Evolutionary conservation across 2,797 vertebrate species (phyloP).

Genomic region (Sebastolobus alascanus): DNA sequence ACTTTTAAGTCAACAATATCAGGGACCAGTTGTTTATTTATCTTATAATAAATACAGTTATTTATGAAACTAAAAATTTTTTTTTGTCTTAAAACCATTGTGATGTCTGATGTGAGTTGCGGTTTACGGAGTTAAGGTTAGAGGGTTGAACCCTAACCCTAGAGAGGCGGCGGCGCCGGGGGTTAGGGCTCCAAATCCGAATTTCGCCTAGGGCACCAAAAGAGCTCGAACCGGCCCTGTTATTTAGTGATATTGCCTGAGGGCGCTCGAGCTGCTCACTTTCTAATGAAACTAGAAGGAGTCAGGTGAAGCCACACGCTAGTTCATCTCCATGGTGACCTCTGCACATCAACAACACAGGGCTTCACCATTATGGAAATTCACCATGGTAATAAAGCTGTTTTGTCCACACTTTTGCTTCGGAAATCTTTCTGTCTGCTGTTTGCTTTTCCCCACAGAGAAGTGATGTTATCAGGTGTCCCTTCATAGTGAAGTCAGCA

Average conservation of each 20-base stretch:
- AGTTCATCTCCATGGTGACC: slow-evolving; percentile 59
- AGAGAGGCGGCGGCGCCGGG: no score
- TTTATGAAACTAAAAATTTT: no score
- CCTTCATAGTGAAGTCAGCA: slow-evolving; percentile 21
- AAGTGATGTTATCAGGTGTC: slow-evolving; percentile 26
- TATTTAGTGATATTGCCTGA: not conserved
- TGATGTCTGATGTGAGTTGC: no score
- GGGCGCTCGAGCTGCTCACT: slow-evolving; percentile 1
- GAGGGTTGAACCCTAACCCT: no score
- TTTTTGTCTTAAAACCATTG: no score
- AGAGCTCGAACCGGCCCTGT: no score
- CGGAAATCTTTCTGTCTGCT: slow-evolving; percentile 30
- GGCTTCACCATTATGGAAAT: slow-evolving; percentile 39
- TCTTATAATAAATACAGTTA: no score
- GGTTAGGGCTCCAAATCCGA: no score
- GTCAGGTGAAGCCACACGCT: slow-evolving; percentile 34
- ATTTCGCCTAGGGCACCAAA: no score
- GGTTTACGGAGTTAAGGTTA: no score
- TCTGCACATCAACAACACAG: slow-evolving; percentile 27
- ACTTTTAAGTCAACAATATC: no score
- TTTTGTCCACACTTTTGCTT: slow-evolving; percentile 30
- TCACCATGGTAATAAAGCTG: slow-evolving; percentile 58
- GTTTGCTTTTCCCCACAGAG: slow-evolving; percentile 10
- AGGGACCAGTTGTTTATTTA: no score
- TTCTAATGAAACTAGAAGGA: slow-evolving; percentile 31